Percentiles rank a stretch among this genome's conserved stretches.
Evolutionary conservation across 2,113 vertebrate species (phyloP).

Genomic region (Thinocorus orbignyianus): DNA sequence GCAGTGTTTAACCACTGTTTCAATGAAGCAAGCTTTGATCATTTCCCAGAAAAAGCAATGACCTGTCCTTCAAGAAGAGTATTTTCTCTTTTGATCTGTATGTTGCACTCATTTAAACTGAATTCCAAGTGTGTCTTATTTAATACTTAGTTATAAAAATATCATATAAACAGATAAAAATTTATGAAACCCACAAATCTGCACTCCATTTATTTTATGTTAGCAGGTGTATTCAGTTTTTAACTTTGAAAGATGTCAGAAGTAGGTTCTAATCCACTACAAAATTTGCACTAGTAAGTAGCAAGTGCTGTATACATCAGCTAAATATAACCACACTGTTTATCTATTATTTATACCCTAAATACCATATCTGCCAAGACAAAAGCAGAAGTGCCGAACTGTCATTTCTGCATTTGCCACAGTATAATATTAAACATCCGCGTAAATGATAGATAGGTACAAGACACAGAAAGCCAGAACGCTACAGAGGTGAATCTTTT

Average conservation of each 20-base stretch:
- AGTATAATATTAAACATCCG: not conserved
- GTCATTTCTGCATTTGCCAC: not conserved
- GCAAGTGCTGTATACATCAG: not conserved
- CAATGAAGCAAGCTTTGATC: constrained; percentile 50
- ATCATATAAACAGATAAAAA: constrained; percentile 12
- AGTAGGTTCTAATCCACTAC: not conserved
- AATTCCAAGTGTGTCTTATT: not conserved
- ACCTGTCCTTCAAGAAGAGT: not conserved
- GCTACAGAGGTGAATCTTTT: not conserved
- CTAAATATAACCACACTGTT: not conserved
- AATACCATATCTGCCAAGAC: not conserved
- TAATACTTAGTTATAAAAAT: constrained; percentile 9
- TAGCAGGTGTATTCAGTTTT: not conserved
- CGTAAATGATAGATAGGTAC: not conserved
- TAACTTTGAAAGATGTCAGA: not conserved
- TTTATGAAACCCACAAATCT: not conserved
- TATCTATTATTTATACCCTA: not conserved
- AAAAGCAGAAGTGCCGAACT: not conserved
- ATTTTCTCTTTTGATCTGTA: not conserved
- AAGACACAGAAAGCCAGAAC: not conserved
- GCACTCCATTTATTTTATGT: not conserved
- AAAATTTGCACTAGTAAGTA: not conserved
- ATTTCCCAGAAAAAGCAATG: not conserved
- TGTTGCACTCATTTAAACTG: not conserved
- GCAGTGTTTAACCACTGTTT: not conserved